Evolutionary conservation across 1,140 invertebrate genomes (phyloP), one percentile per base, ranked within the genome.

Genomic region (Lysiphlebus fabarum): DNA sequence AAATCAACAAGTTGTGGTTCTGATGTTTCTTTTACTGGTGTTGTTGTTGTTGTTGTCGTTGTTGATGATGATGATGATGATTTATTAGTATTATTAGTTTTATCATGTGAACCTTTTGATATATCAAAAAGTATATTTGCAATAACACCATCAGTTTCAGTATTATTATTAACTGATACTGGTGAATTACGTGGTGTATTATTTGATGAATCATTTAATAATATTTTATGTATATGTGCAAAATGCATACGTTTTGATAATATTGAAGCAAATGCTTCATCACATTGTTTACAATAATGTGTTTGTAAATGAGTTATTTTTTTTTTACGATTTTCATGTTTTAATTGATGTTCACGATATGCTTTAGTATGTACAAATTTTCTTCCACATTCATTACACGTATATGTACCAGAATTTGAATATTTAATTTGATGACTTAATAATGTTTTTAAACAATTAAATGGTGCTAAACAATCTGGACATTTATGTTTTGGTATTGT

Each of bases 351-450:
- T 8, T 17, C 14, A 14, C 38, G 17, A 34, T 34, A 60, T 4
- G 12, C 7, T 33, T 37, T 41, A 5, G 9, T 41, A 34, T 12
- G 17, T 11, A 9, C 12, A 47, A 60, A 60, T 55, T 45, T 48
- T n/a, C 61, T 48, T 0, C 37, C 44, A 14, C 61, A 62, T 5
- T 49, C n/a, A 11, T 50, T 38, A 37, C 61, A 62, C 6, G 37
- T 42, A 40, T 62, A 44, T 12, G 7, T 26, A 43, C 61, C 61
- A 14, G 41, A n/a, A 41, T 62, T 56, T 9, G 56, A 53, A 41
- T 56, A 62, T 7, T 17, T 11, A 14, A 14, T 43, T 10, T 40
- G 33, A 17, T 62, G 61, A 33, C 36, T 54, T 17, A n/a, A 7
- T n/a, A 62, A 37, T n/a, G 36, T 48, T 14, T 33, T 38, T 7